Conservation (phyloP, 2,797 vertebrate species). For the Lepilemur septentrionalis region DNA sequence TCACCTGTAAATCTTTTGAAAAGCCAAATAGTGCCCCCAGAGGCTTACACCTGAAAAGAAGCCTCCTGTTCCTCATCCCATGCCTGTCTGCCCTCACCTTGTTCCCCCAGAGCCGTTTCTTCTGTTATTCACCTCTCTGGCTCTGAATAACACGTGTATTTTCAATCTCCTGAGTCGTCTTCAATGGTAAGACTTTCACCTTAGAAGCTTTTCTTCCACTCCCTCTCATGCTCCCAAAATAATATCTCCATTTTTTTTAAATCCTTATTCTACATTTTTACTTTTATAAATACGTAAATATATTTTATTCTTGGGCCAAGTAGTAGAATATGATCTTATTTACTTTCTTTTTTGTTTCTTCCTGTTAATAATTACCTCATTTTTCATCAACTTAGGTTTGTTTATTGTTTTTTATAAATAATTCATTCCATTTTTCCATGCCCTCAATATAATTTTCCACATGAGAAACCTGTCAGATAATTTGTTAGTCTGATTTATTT, state of each 20-base stretch:
- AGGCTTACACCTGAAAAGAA: not conserved
- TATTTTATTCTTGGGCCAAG: not conserved
- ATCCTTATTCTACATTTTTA: not conserved
- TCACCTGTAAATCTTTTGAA: not conserved
- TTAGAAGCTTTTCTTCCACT: not conserved
- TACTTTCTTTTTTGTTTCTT: conserved; percentile 7
- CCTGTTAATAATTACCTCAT: conserved; percentile 40
- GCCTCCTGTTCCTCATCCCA: no score
- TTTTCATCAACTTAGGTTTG: conserved; percentile 48
- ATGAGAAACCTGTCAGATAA: conserved; percentile 43
- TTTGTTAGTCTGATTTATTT: conserved; percentile 45
- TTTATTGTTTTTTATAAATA: conserved; percentile 22
- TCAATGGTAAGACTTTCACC: rapidly evolving
- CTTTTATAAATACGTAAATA: not conserved
- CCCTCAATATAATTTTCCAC: conserved; percentile 53
- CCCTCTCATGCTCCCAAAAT: not conserved
- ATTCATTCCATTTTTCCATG: conserved; percentile 41
- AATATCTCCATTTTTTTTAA: not conserved
- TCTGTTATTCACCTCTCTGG: not conserved
- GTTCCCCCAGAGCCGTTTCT: not conserved
- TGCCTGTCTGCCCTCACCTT: not conserved
- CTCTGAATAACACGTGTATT: not conserved
- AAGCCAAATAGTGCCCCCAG: not conserved
- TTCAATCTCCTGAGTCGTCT: not conserved
- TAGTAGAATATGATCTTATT: not conserved